Percentiles rank a stretch among this genome's conserved stretches.
phyloP scores from a whole-genome alignment of 2,797 vertebrate genomes.

The Micromesistius poutassou region DNA sequence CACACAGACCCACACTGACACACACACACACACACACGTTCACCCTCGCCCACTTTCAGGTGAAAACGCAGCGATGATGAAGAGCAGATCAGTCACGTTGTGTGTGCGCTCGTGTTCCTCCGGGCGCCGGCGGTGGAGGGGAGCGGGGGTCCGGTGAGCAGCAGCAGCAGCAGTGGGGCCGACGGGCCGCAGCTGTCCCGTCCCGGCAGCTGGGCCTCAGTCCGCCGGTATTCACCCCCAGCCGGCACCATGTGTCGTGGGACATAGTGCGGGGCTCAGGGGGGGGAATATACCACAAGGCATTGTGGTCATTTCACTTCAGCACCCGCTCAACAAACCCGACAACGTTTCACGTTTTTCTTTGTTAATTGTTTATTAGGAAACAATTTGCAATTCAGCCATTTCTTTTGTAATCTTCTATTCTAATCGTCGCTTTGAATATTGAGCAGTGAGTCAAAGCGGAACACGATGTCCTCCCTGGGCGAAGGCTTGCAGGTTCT shows the following conservation, averaged over 20 bases:
- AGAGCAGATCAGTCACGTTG: neutral
- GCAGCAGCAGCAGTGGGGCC: neutral
- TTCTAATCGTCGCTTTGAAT: neutral
- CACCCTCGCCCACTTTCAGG: neutral
- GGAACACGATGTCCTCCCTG: neutral
- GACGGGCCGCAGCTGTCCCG: slow-evolving; percentile 53
- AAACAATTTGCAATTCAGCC: neutral
- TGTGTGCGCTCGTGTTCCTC: neutral
- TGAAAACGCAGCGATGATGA: neutral
- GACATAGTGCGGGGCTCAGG: slow-evolving; percentile 5
- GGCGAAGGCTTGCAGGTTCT: neutral
- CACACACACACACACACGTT: no score
- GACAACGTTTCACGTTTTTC: neutral
- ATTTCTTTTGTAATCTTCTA: neutral
- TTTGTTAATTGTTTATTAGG: neutral
- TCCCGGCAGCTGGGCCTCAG: slow-evolving; percentile 51
- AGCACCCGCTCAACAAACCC: neutral
- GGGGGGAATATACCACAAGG: slow-evolving; percentile 15
- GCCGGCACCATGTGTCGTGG: slow-evolving; percentile 10
- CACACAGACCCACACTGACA: no score
- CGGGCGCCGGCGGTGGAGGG: no score
- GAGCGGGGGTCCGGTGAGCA: no score
- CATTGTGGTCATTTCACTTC: neutral
- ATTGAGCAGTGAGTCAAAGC: neutral
- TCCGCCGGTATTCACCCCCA: slow-evolving; percentile 19